These are phyloP conservation scores for Strix aluco DNA, from an alignment of 2,113 vertebrate genomes.

Conservation along the genomic window DNA sequence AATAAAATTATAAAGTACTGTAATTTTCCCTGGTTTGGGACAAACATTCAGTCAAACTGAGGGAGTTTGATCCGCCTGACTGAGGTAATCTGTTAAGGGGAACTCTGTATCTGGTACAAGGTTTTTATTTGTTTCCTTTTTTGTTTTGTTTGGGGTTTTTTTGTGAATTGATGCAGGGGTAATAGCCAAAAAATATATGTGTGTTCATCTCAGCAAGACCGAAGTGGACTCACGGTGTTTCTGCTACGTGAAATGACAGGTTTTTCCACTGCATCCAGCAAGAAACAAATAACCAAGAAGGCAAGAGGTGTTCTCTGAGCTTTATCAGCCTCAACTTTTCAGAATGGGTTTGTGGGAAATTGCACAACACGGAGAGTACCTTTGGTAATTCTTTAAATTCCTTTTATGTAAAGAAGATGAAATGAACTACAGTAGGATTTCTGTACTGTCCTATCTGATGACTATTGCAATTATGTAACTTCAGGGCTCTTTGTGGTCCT, in stretches of 20 bases:
- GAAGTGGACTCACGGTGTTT: background rate
- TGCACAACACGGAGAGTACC: background rate
- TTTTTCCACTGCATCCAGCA: background rate
- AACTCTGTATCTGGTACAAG: background rate
- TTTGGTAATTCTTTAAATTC: background rate
- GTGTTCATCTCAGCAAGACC: background rate
- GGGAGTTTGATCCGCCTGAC: background rate
- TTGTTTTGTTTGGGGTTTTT: background rate
- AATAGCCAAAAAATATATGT: background rate
- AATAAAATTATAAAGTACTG: background rate
- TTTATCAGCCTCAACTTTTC: background rate
- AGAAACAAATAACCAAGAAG: background rate
- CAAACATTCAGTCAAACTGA: background rate
- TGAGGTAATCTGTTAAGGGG: background rate
- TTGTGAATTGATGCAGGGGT: background rate
- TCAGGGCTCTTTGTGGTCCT: background rate
- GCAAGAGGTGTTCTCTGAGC: background rate
- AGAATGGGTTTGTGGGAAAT: background rate
- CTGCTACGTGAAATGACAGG: background rate
- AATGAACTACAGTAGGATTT: background rate
- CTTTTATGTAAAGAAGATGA: background rate
- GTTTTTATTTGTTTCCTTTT: background rate
- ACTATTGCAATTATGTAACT: background rate
- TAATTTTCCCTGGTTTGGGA: background rate
- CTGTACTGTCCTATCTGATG: background rate